Evolutionary conservation across 2,797 vertebrate genomes (phyloP).

Genomic region (Semotilus atromaculatus): DNA sequence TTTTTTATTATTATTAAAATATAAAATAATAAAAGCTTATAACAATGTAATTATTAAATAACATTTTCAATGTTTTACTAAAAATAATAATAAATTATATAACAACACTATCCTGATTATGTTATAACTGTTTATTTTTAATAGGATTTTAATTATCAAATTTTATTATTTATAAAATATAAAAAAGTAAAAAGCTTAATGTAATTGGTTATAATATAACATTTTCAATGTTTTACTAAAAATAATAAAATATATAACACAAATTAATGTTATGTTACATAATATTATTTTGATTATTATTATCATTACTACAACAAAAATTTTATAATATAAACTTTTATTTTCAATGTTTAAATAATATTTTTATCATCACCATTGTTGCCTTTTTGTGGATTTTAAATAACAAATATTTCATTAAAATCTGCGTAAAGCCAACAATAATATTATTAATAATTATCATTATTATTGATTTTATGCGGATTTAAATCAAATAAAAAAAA

Average conservation of each 20-base stretch:
- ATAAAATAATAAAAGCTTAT: background rate
- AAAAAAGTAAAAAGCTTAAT: no score
- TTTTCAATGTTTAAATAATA: background rate
- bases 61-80: background rate
- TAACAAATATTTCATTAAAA: background rate
- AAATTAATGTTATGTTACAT: background rate
- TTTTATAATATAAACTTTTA: background rate
- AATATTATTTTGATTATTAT: background rate
- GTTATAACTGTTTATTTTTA: background rate
- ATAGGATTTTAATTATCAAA: background rate
- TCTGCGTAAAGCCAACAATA: background rate
- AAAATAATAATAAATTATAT: background rate
- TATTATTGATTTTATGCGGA: no score
- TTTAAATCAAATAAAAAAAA: no score
- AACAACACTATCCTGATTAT: background rate
- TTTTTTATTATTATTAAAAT: background rate
- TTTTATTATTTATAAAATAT: no score
- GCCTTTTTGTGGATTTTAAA: background rate
- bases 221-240: no score
- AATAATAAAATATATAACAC: no score
- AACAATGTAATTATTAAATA: background rate
- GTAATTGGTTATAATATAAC: no score
- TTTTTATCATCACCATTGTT: background rate
- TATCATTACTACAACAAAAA: background rate
- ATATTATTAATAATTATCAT: no score